A percentile compares a stretch with the other conserved stretches of the same genome.
Conservation (phyloP, 92 coral and sea anemone species). For the Blastomussa wellsi region DNA sequence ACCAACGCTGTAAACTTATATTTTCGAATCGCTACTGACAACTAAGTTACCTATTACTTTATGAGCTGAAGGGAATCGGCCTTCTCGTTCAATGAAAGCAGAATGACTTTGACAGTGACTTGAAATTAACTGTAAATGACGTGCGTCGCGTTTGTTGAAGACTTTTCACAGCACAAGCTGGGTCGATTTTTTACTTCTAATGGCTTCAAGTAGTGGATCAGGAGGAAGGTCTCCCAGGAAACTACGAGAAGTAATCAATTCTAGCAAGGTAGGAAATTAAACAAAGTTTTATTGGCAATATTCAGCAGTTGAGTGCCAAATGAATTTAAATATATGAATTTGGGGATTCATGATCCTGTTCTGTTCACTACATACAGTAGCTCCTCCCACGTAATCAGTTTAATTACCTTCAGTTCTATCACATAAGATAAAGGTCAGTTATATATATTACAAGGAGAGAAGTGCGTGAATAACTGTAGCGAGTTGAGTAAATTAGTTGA, state of each 20-base stretch:
- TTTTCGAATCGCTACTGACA: neutral
- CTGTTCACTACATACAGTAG: too few species aligned
- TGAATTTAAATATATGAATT: too few species aligned
- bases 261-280: constrained; percentile 34
- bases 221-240: constrained; percentile 86
- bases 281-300: too few species aligned
- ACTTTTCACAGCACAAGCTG: neutral
- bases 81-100: neutral
- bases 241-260: constrained; percentile 58
- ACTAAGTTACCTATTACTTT: neutral
- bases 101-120: constrained; percentile 3
- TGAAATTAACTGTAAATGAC: neutral
- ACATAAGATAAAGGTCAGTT: too few species aligned
- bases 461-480: too few species aligned
- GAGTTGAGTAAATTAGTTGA: too few species aligned
- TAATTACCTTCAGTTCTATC: too few species aligned
- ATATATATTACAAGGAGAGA: too few species aligned
- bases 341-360: too few species aligned
- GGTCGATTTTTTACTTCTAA: neutral
- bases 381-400: too few species aligned
- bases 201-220: constrained; percentile 77
- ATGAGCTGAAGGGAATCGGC: neutral
- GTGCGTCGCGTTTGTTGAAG: neutral
- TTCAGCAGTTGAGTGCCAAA: too few species aligned
- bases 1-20: neutral